Evolutionary conservation across 2,797 vertebrate genomes (phyloP).

Genomic region (Nyctibius grandis): DNA sequence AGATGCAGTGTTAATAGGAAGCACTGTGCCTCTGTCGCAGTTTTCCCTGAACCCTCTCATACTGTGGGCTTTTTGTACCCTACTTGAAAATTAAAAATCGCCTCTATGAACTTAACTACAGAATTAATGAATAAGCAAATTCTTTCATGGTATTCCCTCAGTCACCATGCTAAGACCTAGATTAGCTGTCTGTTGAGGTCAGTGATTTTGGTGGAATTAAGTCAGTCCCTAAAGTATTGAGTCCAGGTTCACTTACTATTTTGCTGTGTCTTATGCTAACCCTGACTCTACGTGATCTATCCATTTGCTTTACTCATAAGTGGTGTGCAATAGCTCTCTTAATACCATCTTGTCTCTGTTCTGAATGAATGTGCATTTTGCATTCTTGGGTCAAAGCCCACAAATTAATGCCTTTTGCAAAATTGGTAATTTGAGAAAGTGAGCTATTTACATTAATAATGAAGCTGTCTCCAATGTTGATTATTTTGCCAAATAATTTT

Average conservation of each 20-base stretch:
- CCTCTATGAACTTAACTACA: not conserved
- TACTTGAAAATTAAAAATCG: not conserved
- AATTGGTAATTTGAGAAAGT: not conserved
- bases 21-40: not conserved
- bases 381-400: not conserved
- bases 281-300: not conserved
- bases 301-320: not conserved
- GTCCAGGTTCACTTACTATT: not conserved
- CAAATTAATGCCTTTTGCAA: not conserved
- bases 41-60: not conserved
- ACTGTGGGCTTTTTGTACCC: not conserved
- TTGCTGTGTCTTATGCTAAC: not conserved
- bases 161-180: not conserved
- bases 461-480: not conserved
- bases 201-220: not conserved
- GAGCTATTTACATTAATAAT: not conserved
- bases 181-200: not conserved
- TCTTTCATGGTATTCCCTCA: not conserved
- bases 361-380: not conserved
- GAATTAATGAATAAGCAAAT: not conserved
- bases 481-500: not conserved
- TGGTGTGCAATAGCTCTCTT: not conserved
- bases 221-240: not conserved
- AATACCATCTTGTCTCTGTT: not conserved
- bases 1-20: not conserved